Evolutionary conservation across 2,888 invertebrate species (phyloP).

Genomic region (Elysia crispata): DNA sequence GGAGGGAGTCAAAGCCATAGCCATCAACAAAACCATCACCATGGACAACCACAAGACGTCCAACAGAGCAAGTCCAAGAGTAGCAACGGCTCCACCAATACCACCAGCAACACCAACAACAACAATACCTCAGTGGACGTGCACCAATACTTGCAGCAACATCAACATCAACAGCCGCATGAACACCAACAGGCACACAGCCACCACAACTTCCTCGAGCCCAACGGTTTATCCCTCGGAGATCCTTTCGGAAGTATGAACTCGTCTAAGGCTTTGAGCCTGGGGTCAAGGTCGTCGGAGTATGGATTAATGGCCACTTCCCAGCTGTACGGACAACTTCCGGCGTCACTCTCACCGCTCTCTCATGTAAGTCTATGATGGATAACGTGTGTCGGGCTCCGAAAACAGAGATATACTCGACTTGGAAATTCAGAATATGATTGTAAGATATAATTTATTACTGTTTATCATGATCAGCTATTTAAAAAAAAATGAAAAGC

Average conservation of each 20-base stretch:
- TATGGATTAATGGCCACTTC: conserved; percentile 30
- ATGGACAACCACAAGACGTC: not conserved
- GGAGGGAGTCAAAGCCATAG: not conserved
- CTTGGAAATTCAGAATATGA: too few species aligned
- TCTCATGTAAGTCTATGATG: conserved; percentile 16
- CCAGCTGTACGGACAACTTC: conserved; percentile 42
- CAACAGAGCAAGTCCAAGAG: conserved; percentile 13
- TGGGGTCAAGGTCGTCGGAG: conserved; percentile 35
- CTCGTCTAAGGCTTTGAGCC: conserved; percentile 36
- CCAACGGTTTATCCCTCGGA: conserved; percentile 2
- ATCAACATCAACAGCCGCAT: conserved; percentile 36
- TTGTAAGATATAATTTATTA: too few species aligned
- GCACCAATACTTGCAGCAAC: conserved; percentile 2
- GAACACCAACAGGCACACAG: conserved; percentile 41
- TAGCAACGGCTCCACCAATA: not conserved
- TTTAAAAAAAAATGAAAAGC: too few species aligned
- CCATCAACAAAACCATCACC: too few species aligned
- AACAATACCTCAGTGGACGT: not conserved
- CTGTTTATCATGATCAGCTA: too few species aligned
- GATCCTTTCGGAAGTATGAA: conserved; percentile 36
- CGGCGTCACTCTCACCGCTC: conserved; percentile 29
- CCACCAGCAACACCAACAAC: conserved; percentile 4
- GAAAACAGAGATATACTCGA: too few species aligned
- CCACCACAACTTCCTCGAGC: conserved; percentile 1
- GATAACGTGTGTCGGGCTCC: not conserved